phyloP scores from a whole-genome alignment of 1,140 invertebrate genomes.

The Chelonus insularis region DNA sequence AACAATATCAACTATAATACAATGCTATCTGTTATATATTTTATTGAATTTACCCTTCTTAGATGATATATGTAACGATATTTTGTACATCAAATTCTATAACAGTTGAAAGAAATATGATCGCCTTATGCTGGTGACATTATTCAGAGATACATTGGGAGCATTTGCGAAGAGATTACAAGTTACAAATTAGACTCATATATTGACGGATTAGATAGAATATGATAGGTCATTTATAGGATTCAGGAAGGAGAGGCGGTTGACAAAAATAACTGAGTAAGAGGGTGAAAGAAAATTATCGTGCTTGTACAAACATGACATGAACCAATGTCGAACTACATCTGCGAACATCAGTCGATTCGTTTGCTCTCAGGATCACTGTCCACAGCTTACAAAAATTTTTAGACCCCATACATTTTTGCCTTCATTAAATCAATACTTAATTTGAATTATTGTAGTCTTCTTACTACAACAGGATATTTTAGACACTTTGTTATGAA shows the following conservation, averaged over 20 bases:
- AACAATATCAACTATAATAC: too few relatives aligned
- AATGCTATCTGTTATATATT: too few relatives aligned
- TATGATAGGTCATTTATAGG: constrained; percentile 16
- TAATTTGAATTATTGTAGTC: not conserved
- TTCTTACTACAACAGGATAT: too few relatives aligned
- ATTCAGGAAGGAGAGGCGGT: not conserved
- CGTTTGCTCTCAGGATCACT: not conserved
- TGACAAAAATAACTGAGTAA: constrained; percentile 8
- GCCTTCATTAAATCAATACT: not conserved
- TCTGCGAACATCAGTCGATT: not conserved
- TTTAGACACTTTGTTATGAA: too few relatives aligned
- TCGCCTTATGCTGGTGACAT: constrained; percentile 14
- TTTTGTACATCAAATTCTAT: too few relatives aligned
- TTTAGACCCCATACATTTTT: not conserved
- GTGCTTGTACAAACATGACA: constrained; percentile 29
- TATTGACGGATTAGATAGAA: constrained; percentile 44
- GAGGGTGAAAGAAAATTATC: constrained; percentile 13
- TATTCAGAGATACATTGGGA: constrained; percentile 40
- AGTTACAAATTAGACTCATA: constrained; percentile 49
- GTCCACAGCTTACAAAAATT: not conserved
- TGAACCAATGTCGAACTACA: not conserved
- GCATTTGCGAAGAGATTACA: constrained; percentile 43
- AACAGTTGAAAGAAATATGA: too few relatives aligned
- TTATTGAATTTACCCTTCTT: too few relatives aligned
- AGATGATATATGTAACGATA: too few relatives aligned